A percentile compares a stretch with the other conserved stretches of the same genome.
Conservation (phyloP, 2,113 vertebrate genomes). For the Saimiri boliviensis region DNA sequence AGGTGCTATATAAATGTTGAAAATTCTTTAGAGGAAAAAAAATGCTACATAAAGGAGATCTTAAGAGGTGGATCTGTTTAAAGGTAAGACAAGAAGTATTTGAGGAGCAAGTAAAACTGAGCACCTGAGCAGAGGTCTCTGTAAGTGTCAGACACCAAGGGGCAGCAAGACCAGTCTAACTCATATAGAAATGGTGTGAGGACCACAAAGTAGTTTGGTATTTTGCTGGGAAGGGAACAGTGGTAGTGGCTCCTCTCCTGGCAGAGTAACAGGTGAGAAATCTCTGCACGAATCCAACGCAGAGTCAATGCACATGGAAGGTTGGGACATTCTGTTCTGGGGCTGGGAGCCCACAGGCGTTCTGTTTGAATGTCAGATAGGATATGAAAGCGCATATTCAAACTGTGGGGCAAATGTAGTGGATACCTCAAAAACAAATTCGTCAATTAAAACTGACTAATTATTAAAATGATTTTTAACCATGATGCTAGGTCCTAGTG, state of each 20-base stretch:
- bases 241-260: too few relatives aligned
- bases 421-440: background rate
- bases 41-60: background rate
- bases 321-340: background rate
- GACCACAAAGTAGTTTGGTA: fast-evolving
- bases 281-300: background rate
- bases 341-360: background rate
- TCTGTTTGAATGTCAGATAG: background rate
- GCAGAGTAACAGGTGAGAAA: background rate
- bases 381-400: background rate
- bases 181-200: too few relatives aligned
- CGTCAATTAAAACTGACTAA: background rate
- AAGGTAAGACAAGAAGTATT: background rate
- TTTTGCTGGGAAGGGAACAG: background rate
- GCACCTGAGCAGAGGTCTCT: background rate
- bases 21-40: background rate
- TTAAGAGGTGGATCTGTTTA: background rate
- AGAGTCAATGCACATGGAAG: background rate
- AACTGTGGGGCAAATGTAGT: background rate
- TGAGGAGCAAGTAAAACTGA: too few relatives aligned
- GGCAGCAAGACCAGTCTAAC: fast-evolving
- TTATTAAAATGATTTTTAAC: background rate
- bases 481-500: background rate
- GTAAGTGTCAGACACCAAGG: fast-evolving
- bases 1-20: background rate